Evolutionary conservation across 2,113 vertebrate genomes (phyloP), one percentile per base, ranked within the genome.

Genomic region (Podocnemis expansa): DNA sequence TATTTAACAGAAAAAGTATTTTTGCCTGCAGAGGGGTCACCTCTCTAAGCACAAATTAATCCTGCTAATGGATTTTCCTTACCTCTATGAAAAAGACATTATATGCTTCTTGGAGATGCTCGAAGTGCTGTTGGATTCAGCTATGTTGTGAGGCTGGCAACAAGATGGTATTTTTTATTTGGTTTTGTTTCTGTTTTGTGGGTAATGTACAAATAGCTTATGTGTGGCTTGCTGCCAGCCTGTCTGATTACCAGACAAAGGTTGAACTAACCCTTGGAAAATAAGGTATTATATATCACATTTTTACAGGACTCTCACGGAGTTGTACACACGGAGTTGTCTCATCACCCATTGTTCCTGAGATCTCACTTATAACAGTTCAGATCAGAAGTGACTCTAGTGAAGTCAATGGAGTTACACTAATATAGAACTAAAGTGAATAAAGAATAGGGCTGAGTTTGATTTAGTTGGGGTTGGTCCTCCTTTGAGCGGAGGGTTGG

Each of bases 41-140:
- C 47, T 93, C 91, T 94, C 41, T 2, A 89, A 97, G 95, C 80
- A 89, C 75, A 96, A 87, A 93, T 94, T 92, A 88, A 93, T 94
- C 93, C 96, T 88, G 19, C 80, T 95, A 94, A 92, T 96, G 95
- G 82, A 25, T 97, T 96, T 97, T 93, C 96, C 97, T 93, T 94
- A 85, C 89, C 85, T 96, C 94, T 81, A 83, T 84, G 85, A 82
- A 83, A 94, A 96, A 96, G 88, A 56, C 85, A 81, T 81, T 55
- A 12, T 38, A 5, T 47, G 22, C 84, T 80, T 49, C 67, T 73
- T 52, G 87, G 93, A 70, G 82, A 85, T 58, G 88, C 80, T 91
- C 96, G 91, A 43, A 86, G 60, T 51, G 70, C 82, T 89, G 45
- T 81, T 94, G 93, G 67, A 67, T 78, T 45, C 87, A 89, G 24